A percentile compares a stretch with the other conserved stretches of the same genome.
phyloP scores from a whole-genome alignment of 2,113 vertebrate species.

The Phylloscopus trochiloides region DNA sequence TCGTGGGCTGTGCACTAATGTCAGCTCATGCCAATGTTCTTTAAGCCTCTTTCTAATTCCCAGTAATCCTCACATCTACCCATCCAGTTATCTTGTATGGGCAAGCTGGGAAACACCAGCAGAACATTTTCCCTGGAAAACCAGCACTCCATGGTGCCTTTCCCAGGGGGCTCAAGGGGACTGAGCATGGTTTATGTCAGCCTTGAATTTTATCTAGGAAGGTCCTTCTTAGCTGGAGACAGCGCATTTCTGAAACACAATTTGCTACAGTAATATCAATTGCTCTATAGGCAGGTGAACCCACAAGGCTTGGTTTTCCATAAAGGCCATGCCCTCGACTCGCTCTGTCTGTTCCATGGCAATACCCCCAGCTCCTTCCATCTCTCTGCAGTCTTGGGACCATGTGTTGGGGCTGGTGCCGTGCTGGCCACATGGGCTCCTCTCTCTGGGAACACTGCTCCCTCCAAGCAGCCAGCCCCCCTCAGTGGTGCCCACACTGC shows the following conservation, averaged over 20 bases:
- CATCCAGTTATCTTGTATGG: background rate
- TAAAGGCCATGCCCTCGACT: rapidly evolving
- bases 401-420: rapidly evolving
- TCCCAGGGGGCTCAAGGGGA: background rate
- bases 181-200: background rate
- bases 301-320: background rate
- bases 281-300: background rate
- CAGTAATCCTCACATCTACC: background rate
- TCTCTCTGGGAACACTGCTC: background rate
- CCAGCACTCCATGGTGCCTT: background rate
- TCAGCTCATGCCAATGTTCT: background rate
- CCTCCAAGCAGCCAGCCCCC: background rate
- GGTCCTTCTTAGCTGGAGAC: background rate
- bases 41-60: background rate
- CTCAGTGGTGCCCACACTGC: rapidly evolving
- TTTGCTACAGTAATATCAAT: rapidly evolving
- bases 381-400: background rate
- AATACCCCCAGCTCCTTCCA: background rate
- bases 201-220: background rate
- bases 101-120: background rate
- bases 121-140: background rate
- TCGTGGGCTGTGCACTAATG: background rate
- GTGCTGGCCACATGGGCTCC: rapidly evolving
- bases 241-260: rapidly evolving
- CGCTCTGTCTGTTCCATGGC: rapidly evolving